Conservation (phyloP, 2,888 invertebrate species). For the Polydrusus cervinus region DNA sequence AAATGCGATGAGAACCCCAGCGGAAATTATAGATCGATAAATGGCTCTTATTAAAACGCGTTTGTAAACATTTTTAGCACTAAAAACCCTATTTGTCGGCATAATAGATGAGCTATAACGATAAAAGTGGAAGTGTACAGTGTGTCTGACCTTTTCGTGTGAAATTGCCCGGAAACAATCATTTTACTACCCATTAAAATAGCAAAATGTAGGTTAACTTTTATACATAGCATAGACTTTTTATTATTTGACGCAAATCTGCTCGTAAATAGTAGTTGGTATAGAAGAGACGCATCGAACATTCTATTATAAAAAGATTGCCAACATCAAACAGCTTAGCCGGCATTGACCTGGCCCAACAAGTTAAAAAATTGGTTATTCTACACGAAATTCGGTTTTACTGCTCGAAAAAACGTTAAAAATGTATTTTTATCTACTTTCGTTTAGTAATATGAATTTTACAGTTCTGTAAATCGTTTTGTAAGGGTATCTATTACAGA, state of each 20-base stretch:
- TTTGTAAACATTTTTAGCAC: slow-evolving; percentile 5
- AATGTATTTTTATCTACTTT: too few relatives aligned
- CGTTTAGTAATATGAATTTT: too few relatives aligned
- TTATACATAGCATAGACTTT: slow-evolving; percentile 15
- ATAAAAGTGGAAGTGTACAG: slow-evolving; percentile 25
- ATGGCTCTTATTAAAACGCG: slow-evolving; percentile 17
- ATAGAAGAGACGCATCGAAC: too few relatives aligned
- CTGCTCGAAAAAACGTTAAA: too few relatives aligned
- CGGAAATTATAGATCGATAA: slow-evolving; percentile 6
- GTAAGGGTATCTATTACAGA: too few relatives aligned
- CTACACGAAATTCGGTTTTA: too few relatives aligned
- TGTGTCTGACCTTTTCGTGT: slow-evolving; percentile 33
- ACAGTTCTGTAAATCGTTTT: too few relatives aligned
- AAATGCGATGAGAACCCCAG: too few relatives aligned
- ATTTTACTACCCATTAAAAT: slow-evolving; percentile 35
- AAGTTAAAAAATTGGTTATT: too few relatives aligned
- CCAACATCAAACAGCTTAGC: too few relatives aligned
- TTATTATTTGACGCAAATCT: slow-evolving; percentile 9
- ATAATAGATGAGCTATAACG: slow-evolving; percentile 25
- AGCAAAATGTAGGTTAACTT: slow-evolving; percentile 43
- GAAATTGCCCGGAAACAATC: slow-evolving; percentile 36
- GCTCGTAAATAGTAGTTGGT: not conserved
- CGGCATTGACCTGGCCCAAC: too few relatives aligned
- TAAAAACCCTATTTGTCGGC: slow-evolving; percentile 14
- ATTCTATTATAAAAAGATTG: too few relatives aligned